These are phyloP conservation scores for Drosophila asahinai DNA, from an alignment of 1,140 invertebrate genomes.

Conservation along the genomic window DNA sequence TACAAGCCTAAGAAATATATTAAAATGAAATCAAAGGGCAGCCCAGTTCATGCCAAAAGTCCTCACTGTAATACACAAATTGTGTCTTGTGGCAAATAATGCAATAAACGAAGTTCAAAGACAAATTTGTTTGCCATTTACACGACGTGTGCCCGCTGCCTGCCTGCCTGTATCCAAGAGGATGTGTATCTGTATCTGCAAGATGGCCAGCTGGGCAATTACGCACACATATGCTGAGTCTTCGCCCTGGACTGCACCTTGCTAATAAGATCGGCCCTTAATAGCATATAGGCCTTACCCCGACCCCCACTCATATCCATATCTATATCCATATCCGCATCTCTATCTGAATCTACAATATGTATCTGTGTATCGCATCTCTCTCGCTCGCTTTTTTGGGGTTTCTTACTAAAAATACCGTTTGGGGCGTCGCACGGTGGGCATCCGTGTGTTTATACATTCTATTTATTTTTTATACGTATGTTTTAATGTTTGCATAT, in stretches of 20 bases:
- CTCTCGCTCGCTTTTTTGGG: constrained; percentile 8
- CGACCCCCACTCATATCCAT: not conserved
- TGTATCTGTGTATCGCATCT: constrained; percentile 34
- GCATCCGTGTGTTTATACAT: constrained; percentile 55
- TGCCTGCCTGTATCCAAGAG: no score
- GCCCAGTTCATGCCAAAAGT: not conserved
- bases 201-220: constrained; percentile 44
- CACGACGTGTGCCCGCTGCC: constrained; percentile 1
- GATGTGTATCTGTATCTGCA: constrained; percentile 19
- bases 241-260: constrained; percentile 28
- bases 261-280: constrained; percentile 14
- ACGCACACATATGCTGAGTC: constrained; percentile 33
- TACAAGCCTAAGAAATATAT: no score
- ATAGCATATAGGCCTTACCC: not conserved
- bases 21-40: no score
- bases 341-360: not conserved
- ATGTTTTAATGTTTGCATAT: constrained; percentile 49
- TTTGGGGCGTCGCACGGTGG: constrained; percentile 9
- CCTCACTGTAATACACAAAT: constrained; percentile 8
- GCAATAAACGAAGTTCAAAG: constrained; percentile 49
- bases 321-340: constrained; percentile 9
- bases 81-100: constrained; percentile 42
- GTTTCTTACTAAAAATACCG: constrained; percentile 51
- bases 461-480: constrained; percentile 59
- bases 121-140: constrained; percentile 50